phyloP scores from a whole-genome alignment of 2,888 invertebrate genomes.

The Eremobia ochroleuca region DNA sequence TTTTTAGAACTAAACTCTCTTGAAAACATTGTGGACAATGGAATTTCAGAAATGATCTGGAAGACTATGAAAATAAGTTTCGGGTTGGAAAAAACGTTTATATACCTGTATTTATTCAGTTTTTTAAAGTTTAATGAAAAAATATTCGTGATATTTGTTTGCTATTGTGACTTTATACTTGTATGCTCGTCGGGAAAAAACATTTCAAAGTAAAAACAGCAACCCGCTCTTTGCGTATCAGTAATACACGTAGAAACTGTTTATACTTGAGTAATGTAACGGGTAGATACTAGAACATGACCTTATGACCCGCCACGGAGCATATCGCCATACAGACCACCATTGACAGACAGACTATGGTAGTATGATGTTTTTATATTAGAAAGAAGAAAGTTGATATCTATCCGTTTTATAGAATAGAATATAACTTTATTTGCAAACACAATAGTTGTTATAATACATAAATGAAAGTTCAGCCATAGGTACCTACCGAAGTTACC shows the following conservation, averaged over 20 bases:
- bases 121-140: too few relatives aligned
- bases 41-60: too few relatives aligned
- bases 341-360: background rate
- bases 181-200: background rate
- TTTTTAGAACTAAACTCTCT: background rate
- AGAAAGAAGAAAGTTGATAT: slow-evolving; percentile 11
- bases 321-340: background rate
- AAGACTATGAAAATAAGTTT: background rate
- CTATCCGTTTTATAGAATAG: background rate
- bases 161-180: too few relatives aligned
- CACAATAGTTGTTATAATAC: too few relatives aligned
- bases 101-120: too few relatives aligned
- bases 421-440: too few relatives aligned
- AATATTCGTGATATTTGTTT: too few relatives aligned
- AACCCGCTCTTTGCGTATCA: background rate
- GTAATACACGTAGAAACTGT: background rate
- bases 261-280: background rate
- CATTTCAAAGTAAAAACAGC: too few relatives aligned
- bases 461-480: too few relatives aligned
- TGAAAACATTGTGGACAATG: background rate
- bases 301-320: background rate
- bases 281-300: background rate
- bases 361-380: background rate
- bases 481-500: background rate
- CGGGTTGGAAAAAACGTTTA: background rate